Evolutionary conservation across 2,797 vertebrate species (phyloP), one percentile per base, ranked within the genome.

Genomic region (Liasis olivaceus): DNA sequence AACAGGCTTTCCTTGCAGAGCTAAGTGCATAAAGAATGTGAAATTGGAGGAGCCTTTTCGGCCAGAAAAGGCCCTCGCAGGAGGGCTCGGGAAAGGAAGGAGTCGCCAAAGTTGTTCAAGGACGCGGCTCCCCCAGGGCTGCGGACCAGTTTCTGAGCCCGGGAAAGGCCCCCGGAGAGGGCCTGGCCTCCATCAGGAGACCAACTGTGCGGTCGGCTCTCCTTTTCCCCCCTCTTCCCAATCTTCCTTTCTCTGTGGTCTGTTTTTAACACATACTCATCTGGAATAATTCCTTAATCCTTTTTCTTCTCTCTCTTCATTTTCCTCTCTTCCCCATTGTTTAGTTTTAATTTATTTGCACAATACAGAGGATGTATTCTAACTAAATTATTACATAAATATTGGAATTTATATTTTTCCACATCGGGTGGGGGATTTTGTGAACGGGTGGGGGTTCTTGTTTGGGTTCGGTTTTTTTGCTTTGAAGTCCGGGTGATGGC

Each of bases 311-410:
- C 24, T n/a, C 36, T 31, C 60, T 28, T 13, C 28, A 47, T 62
- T 1, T 56, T 12, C 60, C n/a, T 28, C n/a, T 31, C 26, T 77
- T 77, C 56, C 17, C 56, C 22, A 47, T 93, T 63, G 66, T 93
- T 94, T 97, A 96, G 93, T 97, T 97, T 98, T 98, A 98, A 98
- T 98, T 98, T 98, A 98, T 98, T 98, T 98, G 98, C 98, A 98
- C 97, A 98, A 97, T 94, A 97, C 98, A 98, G 97, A 98, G 97
- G 96, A 97, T 97, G 94, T 98, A 97, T 97, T 98, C 97, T 98
- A 98, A 97, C 97, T 98, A 98, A 98, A 98, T 98, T 98, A 98
- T 98, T 98, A 95, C 97, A 93, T 97, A 97, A 97, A 97, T 97
- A 96, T 96, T 86, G 97, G 97, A 96, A 96, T 97, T 97, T 98